These are phyloP conservation scores for Sebastiscus albofasciatus DNA, from an alignment of 2,797 vertebrate species.

Conservation along the genomic window DNA sequence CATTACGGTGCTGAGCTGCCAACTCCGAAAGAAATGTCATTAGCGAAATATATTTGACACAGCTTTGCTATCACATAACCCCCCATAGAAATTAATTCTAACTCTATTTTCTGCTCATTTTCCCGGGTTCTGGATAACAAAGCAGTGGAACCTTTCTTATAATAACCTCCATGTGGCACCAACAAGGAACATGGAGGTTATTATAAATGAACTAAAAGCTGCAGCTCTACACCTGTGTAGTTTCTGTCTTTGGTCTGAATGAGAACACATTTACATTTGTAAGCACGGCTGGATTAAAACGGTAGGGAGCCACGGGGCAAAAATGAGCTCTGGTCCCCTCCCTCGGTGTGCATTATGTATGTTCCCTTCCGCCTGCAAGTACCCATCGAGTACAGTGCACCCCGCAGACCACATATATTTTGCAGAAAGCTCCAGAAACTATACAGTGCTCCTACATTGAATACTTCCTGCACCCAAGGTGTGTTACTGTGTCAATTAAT, in stretches of 20 bases:
- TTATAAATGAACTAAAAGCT: neutral
- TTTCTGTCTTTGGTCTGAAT: conserved; percentile 2
- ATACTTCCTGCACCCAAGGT: neutral
- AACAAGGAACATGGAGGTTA: neutral
- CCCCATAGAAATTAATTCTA: conserved; percentile 35
- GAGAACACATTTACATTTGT: neutral
- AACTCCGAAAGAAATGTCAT: conserved; percentile 43
- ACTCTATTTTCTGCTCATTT: conserved; percentile 50
- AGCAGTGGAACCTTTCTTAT: conserved; percentile 9
- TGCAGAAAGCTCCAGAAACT: neutral
- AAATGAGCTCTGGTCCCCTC: neutral
- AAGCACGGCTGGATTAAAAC: conserved; percentile 9
- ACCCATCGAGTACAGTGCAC: neutral
- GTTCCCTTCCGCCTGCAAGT: neutral
- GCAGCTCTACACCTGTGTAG: neutral
- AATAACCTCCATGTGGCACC: conserved; percentile 1
- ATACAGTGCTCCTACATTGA: neutral
- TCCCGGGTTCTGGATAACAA: conserved; percentile 12
- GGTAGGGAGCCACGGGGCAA: neutral
- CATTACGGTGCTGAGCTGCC: conserved; percentile 33
- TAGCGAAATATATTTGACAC: conserved; percentile 52
- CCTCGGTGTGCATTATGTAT: neutral
- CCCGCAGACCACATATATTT: neutral
- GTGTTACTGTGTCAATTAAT: neutral
- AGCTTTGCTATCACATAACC: conserved; percentile 28